These are phyloP conservation scores for Lagria hirta DNA, from an alignment of 2,888 invertebrate species.

Conservation along the genomic window DNA sequence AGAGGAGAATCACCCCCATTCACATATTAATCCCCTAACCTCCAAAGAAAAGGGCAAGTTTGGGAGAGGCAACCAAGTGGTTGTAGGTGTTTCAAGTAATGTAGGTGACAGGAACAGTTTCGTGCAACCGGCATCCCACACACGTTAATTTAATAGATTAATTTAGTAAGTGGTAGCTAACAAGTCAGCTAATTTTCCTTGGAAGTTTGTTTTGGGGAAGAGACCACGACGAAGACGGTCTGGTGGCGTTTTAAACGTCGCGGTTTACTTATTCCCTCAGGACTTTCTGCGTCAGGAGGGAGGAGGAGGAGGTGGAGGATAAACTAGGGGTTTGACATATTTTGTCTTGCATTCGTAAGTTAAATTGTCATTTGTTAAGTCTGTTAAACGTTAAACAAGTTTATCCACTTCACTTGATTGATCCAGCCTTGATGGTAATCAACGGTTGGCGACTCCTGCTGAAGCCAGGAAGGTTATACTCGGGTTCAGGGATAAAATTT, in stretches of 20 bases:
- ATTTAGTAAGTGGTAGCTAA: conserved; percentile 54
- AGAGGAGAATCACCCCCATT: too few relatives aligned
- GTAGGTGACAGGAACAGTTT: conserved; percentile 52
- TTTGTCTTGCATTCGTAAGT: conserved; percentile 34
- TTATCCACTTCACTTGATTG: conserved; percentile 51
- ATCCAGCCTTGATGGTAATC: conserved; percentile 49
- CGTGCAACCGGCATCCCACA: conserved; percentile 43
- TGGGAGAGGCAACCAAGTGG: conserved; percentile 14
- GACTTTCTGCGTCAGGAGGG: too few relatives aligned
- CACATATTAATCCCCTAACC: too few relatives aligned
- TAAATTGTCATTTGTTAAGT: conserved; percentile 41
- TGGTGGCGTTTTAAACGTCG: conserved; percentile 32
- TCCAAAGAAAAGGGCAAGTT: too few relatives aligned
- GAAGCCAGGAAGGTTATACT: conserved; percentile 30
- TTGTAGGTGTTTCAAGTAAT: conserved; percentile 33
- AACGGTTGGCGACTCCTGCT: conserved; percentile 35
- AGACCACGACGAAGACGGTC: conserved; percentile 36
- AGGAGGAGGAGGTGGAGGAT: conserved; percentile 1
- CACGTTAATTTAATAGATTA: conserved; percentile 54
- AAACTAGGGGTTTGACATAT: too few relatives aligned
- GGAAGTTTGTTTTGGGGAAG: conserved; percentile 34
- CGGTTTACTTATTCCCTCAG: too few relatives aligned
- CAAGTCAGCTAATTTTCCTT: conserved; percentile 53
- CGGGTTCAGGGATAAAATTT: too few relatives aligned
- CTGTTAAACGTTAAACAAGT: conserved; percentile 47